Evolutionary conservation across 2,888 invertebrate genomes (phyloP).

Genomic region (Formica aserva): DNA sequence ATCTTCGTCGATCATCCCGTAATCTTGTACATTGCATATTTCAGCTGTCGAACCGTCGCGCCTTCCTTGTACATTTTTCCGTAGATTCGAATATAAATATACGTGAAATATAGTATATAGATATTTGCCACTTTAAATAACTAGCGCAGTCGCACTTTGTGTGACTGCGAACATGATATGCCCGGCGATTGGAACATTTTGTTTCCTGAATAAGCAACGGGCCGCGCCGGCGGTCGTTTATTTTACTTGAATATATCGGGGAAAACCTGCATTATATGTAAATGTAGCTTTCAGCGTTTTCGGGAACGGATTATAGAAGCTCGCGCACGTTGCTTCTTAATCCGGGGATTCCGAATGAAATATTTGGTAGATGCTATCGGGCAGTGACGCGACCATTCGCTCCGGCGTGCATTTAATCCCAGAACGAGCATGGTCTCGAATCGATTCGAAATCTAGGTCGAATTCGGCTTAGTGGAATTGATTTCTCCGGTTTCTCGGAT

Average conservation of each 20-base stretch:
- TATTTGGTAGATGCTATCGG: slow-evolving; percentile 66
- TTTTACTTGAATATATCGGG: slow-evolving; percentile 51
- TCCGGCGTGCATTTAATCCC: slow-evolving; percentile 69
- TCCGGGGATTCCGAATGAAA: slow-evolving; percentile 72
- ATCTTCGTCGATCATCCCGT: slow-evolving; percentile 30
- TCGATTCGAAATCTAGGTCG: slow-evolving; percentile 75
- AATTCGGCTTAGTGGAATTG: slow-evolving; percentile 74
- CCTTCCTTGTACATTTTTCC: background rate
- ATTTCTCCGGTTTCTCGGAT: slow-evolving; percentile 70
- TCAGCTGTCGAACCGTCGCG: background rate
- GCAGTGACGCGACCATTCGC: slow-evolving; percentile 65
- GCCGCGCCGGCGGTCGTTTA: slow-evolving; percentile 23
- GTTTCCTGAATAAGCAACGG: slow-evolving; percentile 25
- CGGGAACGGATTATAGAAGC: slow-evolving; percentile 51
- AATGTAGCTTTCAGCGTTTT: slow-evolving; percentile 37
- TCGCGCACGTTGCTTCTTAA: slow-evolving; percentile 65
- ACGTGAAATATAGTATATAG: background rate
- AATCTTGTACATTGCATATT: slow-evolving; percentile 24
- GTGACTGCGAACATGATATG: background rate
- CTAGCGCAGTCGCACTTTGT: background rate
- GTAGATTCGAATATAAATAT: background rate
- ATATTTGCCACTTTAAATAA: background rate
- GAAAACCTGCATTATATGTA: slow-evolving; percentile 47
- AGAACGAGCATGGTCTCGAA: slow-evolving; percentile 67
- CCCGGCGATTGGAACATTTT: background rate